Conservation (phyloP, 1,140 invertebrate species). For the Ceratoteleas bidentatus region DNA sequence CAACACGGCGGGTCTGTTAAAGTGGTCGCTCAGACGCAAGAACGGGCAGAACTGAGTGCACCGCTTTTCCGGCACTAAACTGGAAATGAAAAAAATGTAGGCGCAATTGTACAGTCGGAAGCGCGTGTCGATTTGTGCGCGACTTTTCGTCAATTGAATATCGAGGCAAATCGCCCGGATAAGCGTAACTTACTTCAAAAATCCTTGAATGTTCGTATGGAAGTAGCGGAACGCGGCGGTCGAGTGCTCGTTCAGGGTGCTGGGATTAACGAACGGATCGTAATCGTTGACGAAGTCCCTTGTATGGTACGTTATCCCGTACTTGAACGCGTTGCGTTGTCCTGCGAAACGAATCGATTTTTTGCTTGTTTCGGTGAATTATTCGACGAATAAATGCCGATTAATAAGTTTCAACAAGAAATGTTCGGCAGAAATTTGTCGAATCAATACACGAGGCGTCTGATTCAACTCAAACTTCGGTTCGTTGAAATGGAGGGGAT, state of each 20-base stretch:
- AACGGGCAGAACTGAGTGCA: constrained; percentile 74
- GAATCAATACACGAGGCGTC: too few species aligned
- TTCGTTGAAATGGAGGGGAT: too few species aligned
- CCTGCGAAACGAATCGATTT: constrained; percentile 77
- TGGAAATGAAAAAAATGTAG: constrained; percentile 16
- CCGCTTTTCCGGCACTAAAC: constrained; percentile 82
- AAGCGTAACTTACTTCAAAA: constrained; percentile 84
- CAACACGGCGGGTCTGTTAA: constrained; percentile 86
- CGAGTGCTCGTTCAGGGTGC: constrained; percentile 91
- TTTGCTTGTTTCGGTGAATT: neutral
- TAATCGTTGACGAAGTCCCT: constrained; percentile 92
- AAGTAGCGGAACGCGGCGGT: constrained; percentile 94
- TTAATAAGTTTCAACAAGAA: too few species aligned
- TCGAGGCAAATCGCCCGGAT: neutral
- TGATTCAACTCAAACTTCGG: too few species aligned
- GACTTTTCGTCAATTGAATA: neutral
- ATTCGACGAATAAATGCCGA: too few species aligned
- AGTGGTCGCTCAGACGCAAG: constrained; percentile 88
- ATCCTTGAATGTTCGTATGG: constrained; percentile 91
- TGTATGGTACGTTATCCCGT: constrained; percentile 86
- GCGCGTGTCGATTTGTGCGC: neutral
- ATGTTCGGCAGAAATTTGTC: too few species aligned
- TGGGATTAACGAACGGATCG: constrained; percentile 88
- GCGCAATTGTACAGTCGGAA: neutral
- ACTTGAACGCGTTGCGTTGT: constrained; percentile 85